A percentile compares a stretch with the other conserved stretches of the same genome.
Evolutionary conservation across 1,140 invertebrate genomes (phyloP).

Genomic region (Penaeus japonicus): DNA sequence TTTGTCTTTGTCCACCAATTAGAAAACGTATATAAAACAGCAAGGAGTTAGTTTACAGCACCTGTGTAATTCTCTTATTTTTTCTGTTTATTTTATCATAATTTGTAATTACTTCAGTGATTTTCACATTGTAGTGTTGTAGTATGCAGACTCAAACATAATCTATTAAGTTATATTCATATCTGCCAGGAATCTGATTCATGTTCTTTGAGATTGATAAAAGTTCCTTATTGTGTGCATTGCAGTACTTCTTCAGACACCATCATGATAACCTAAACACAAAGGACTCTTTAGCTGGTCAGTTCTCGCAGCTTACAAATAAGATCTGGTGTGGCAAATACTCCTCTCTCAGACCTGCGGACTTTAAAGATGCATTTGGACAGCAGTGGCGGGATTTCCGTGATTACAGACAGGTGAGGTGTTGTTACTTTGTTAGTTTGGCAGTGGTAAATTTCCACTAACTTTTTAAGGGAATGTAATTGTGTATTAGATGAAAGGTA

Average conservation of each 20-base stretch:
- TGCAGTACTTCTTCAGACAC: slow-evolving; percentile 58
- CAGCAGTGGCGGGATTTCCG: slow-evolving; percentile 74
- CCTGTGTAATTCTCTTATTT: too few species aligned
- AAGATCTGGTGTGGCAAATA: slow-evolving; percentile 74
- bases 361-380: slow-evolving; percentile 73
- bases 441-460: neutral
- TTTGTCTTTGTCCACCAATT: too few species aligned
- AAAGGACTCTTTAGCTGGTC: slow-evolving; percentile 48
- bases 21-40: too few species aligned
- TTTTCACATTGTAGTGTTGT: too few species aligned
- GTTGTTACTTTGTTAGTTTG: neutral
- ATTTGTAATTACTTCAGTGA: too few species aligned
- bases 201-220: neutral
- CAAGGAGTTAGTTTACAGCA: too few species aligned
- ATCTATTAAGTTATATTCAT: neutral
- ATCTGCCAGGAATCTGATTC: neutral
- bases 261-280: slow-evolving; percentile 48
- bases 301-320: slow-evolving; percentile 70
- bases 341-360: slow-evolving; percentile 69
- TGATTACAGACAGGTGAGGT: slow-evolving; percentile 58
- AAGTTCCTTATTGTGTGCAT: neutral
- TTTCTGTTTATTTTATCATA: too few species aligned
- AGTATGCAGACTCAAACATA: too few species aligned
- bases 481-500: neutral
- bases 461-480: neutral